phyloP scores from a whole-genome alignment of 2,888 invertebrate genomes.

The Noctua pronuba region DNA sequence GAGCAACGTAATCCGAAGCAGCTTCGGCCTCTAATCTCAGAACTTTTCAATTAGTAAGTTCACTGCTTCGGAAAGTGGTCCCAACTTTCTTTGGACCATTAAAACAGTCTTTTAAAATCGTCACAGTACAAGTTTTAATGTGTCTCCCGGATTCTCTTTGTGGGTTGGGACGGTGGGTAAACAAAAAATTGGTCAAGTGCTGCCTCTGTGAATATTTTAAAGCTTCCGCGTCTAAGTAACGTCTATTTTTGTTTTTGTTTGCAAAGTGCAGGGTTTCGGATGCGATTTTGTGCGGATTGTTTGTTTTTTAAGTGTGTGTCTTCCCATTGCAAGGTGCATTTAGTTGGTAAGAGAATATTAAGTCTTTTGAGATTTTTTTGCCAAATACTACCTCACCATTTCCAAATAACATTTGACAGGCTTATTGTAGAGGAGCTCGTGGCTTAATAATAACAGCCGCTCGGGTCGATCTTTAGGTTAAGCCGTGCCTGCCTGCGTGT shows the following conservation, averaged over 20 bases:
- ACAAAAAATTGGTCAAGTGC: conserved; percentile 70
- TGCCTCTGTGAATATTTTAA: conserved; percentile 50
- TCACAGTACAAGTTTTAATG: conserved; percentile 84
- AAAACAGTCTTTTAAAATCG: conserved; percentile 75
- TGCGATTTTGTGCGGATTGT: background rate
- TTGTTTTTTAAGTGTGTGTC: background rate
- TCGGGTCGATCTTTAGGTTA: no score
- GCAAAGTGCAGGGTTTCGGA: conserved; percentile 23
- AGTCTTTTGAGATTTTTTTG: background rate
- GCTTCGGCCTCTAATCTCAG: conserved; percentile 46
- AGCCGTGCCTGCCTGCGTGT: no score
- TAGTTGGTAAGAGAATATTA: background rate
- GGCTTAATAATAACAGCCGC: no score
- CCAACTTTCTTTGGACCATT: conserved; percentile 70
- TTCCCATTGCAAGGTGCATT: background rate
- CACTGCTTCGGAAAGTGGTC: conserved; percentile 64
- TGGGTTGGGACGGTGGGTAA: conserved; percentile 72
- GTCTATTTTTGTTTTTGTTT: conserved; percentile 36
- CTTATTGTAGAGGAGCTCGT: no score
- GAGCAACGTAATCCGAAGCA: conserved; percentile 32
- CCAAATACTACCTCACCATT: no score
- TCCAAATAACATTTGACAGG: background rate
- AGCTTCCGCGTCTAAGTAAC: conserved; percentile 30
- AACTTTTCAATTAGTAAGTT: conserved; percentile 69
- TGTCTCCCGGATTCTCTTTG: conserved; percentile 79